phyloP scores from a whole-genome alignment of 2,797 vertebrate species.

The Microctenopoma lineatum region DNA sequence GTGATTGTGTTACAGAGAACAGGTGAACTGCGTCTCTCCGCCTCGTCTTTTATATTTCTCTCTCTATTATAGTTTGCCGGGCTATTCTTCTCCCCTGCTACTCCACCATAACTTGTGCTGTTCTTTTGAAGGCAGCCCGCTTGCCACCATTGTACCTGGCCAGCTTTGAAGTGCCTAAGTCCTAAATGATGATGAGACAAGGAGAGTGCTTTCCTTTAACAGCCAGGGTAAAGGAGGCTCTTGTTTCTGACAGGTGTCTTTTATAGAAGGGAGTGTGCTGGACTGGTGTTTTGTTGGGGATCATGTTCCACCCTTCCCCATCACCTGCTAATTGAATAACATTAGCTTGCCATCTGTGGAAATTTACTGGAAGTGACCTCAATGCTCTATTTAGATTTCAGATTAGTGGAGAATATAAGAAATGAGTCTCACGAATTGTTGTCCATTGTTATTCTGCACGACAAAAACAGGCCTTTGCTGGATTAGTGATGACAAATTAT shows the following conservation, averaged over 20 bases:
- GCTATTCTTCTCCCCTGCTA: conserved; percentile 76
- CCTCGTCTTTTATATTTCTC: conserved; percentile 78
- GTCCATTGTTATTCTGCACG: conserved; percentile 35
- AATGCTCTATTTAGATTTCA: conserved; percentile 73
- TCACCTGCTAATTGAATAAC: conserved; percentile 84
- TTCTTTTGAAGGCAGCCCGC: conserved; percentile 83
- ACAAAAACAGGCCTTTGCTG: conserved; percentile 8
- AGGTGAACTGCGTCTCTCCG: conserved; percentile 81
- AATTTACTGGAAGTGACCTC: conserved; percentile 79
- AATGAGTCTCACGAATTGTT: conserved; percentile 51
- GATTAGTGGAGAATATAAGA: conserved; percentile 59
- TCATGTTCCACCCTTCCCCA: conserved; percentile 68
- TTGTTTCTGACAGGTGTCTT: conserved; percentile 83
- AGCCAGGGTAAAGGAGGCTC: conserved; percentile 71
- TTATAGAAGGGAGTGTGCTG: conserved; percentile 83
- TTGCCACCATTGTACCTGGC: conserved; percentile 80
- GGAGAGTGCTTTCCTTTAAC: conserved; percentile 78
- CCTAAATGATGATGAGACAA: conserved; percentile 84
- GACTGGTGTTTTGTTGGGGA: conserved; percentile 78
- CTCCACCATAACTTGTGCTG: conserved; percentile 79
- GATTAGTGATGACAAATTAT: conserved; percentile 22
- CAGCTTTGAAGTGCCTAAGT: conserved; percentile 86
- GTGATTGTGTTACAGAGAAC: conserved; percentile 86
- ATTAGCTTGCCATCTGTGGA: conserved; percentile 80
- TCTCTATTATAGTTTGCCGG: conserved; percentile 81